Evolutionary conservation across 2,888 invertebrate species (phyloP).

Genomic region (Opisthograptis luteolata): DNA sequence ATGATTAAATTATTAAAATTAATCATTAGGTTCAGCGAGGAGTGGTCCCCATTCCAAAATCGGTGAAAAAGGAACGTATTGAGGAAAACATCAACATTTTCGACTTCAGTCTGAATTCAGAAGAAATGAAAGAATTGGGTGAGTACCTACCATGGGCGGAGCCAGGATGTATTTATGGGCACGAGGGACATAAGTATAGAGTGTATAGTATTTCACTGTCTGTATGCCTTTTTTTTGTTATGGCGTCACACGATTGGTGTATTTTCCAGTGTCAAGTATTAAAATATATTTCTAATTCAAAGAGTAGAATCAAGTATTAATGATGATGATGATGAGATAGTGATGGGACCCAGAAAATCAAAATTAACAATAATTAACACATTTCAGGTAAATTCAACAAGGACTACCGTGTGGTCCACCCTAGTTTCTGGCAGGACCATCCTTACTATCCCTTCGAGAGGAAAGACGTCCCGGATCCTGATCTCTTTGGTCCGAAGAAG

Average conservation of each 20-base stretch:
- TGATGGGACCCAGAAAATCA: too few species aligned
- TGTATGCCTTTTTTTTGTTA: too few species aligned
- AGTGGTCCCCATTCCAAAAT: conserved; percentile 86
- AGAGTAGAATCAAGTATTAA: too few species aligned
- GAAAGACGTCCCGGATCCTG: conserved; percentile 45
- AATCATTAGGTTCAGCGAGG: conserved; percentile 80
- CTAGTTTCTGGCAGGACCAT: conserved; percentile 74
- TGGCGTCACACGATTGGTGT: too few species aligned
- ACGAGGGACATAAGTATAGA: too few species aligned
- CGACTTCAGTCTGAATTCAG: conserved; percentile 80
- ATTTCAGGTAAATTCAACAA: conserved; percentile 74
- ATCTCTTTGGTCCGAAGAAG: conserved; percentile 49
- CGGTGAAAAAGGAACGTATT: conserved; percentile 79
- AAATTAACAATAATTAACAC: background rate
- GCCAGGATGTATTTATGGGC: background rate
- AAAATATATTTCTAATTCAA: too few species aligned
- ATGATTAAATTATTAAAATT: background rate
- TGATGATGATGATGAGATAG: too few species aligned
- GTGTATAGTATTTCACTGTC: too few species aligned
- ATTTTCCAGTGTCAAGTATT: too few species aligned
- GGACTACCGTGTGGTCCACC: conserved; percentile 61
- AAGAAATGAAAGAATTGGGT: conserved; percentile 70
- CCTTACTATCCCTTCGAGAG: conserved; percentile 70
- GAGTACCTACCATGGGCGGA: conserved; percentile 8
- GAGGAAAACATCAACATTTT: conserved; percentile 85